A percentile compares a stretch with the other conserved stretches of the same genome.
phyloP scores from a whole-genome alignment of 2,797 vertebrate species.

The Phoeniculus purpureus region DNA sequence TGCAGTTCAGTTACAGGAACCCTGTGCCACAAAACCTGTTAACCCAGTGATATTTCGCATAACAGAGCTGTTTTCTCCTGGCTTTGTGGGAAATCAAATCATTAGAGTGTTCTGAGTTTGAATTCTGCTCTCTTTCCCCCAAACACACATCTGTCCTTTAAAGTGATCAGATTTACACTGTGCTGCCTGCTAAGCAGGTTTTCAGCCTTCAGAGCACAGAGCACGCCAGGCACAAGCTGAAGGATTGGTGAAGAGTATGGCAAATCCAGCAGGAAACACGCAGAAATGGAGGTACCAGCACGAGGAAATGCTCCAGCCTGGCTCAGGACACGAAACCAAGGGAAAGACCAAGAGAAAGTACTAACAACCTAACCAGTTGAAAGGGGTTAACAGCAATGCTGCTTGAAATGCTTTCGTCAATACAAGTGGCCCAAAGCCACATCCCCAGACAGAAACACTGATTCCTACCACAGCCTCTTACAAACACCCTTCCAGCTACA shows the following conservation, averaged over 20 bases:
- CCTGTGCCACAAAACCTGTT: fast-evolving
- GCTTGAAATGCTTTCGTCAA: background rate
- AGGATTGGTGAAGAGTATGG: fast-evolving
- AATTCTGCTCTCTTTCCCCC: background rate
- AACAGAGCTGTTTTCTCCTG: background rate
- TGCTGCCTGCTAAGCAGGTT: background rate
- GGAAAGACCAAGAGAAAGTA: background rate
- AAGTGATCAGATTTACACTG: background rate
- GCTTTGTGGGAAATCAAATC: background rate
- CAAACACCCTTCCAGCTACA: background rate
- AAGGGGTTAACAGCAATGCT: background rate
- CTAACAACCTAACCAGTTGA: background rate
- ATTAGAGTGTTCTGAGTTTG: background rate
- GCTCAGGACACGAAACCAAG: background rate
- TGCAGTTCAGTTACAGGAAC: background rate
- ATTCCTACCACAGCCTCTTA: background rate
- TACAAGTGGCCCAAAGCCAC: background rate
- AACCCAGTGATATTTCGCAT: background rate
- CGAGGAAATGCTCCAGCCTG: background rate
- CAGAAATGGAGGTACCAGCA: background rate
- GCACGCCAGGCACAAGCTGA: background rate
- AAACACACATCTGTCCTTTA: background rate
- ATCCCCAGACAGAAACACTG: background rate
- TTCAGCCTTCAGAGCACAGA: background rate
- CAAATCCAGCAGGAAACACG: background rate